Evolutionary conservation across 2,888 invertebrate species (phyloP).

Genomic region (Drosophila ochracea): DNA sequence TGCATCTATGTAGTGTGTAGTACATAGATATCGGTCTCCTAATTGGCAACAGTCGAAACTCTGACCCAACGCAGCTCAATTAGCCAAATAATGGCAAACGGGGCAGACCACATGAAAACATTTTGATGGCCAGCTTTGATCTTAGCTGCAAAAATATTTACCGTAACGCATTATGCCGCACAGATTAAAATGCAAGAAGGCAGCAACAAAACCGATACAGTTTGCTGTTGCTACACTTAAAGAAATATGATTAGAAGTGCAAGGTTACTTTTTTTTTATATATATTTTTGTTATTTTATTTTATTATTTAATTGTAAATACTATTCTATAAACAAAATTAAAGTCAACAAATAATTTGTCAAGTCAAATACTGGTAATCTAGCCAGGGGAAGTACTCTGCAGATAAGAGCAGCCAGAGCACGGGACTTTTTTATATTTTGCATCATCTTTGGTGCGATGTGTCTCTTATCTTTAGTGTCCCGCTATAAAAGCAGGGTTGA

Average conservation of each 20-base stretch:
- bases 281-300: background rate
- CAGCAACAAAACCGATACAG: slow-evolving; percentile 28
- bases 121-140: slow-evolving; percentile 69
- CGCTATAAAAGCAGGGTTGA: slow-evolving; percentile 40
- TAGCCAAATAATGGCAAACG: slow-evolving; percentile 56
- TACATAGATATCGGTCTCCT: slow-evolving; percentile 13
- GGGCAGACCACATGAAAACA: slow-evolving; percentile 44
- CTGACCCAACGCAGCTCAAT: slow-evolving; percentile 66
- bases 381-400: slow-evolving; percentile 33
- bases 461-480: background rate
- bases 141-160: slow-evolving; percentile 78
- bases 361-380: slow-evolving; percentile 4
- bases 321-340: slow-evolving; percentile 5
- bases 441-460: background rate
- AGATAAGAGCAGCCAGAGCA: slow-evolving; percentile 26
- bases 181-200: slow-evolving; percentile 71
- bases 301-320: background rate
- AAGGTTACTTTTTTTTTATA: background rate
- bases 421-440: slow-evolving; percentile 7
- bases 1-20: background rate
- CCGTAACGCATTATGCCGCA: slow-evolving; percentile 76
- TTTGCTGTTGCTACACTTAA: slow-evolving; percentile 4
- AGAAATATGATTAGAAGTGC: background rate
- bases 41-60: slow-evolving; percentile 40
- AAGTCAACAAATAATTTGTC: background rate